Base-by-base conservation (phyloP, 2,888 invertebrate species). In the Luperina nickerlii region DNA sequence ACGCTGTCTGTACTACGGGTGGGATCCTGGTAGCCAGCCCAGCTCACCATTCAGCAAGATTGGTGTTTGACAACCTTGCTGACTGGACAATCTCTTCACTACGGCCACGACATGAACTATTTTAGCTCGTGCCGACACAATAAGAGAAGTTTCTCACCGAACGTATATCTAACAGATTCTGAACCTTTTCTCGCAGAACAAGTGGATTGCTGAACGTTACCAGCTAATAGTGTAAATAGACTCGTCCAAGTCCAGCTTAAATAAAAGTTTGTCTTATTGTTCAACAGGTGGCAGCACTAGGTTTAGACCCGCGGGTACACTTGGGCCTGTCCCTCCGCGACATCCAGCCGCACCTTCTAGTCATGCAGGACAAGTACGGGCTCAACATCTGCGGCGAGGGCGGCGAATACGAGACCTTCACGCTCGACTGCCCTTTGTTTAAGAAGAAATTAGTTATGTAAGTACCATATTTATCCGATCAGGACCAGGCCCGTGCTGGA, bases 341-440 rank as follows among this genome's bases (percentile, higher is more conserved):
- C 90, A 98, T 99, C 94, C 98, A 98, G 92, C 98, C 99, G 24
- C 98, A 99, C 95, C 97, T 99, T 92, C 94, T 98, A 88, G 97
- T 98, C 94, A 98, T 99, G 98, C 98, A 98, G 92, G 98, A 98
- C 93, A 99, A 99, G 95, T 99, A 99, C 96, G 99, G 99, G 75
- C 97, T 99, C 86, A 99, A 99, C 97, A 98, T 99, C 66, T 99
- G 99, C 96, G 99, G 99, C 38, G 99, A 99, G 97, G 99, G 99
- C 70, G 99, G 99, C 75, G 99, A 99, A 96, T 99, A 99, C 94
- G 99, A 99, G 97, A 99, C 99, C 54, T 98, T 99, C 94, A 99
- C 99, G 13, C 97, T 99, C 83, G 99, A 99, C 97, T 99, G 99
- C 95, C 99, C 99, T 11, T 97, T 99, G 83, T 99, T 99, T 96